Evolutionary conservation across 2,113 vertebrate species (phyloP).

Genomic region (Boleophthalmus pectinirostris): DNA sequence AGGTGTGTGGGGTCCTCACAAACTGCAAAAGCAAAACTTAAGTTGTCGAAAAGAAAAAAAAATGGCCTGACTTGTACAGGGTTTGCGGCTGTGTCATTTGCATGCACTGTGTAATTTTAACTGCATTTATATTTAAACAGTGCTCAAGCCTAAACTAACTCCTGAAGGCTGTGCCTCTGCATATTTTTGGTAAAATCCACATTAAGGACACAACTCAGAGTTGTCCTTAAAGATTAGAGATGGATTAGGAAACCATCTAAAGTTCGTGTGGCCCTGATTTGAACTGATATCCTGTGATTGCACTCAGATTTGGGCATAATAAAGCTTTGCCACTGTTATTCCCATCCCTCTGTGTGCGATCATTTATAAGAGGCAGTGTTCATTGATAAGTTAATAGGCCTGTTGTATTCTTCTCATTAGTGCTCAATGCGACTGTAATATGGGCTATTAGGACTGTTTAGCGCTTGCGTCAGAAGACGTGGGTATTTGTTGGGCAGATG

Average conservation of each 20-base stretch:
- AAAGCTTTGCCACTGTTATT: conserved; percentile 56
- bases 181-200: conserved; percentile 33
- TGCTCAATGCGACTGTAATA: conserved; percentile 56
- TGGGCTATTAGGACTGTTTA: conserved; percentile 61
- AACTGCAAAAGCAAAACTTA: background rate
- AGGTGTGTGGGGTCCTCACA: background rate
- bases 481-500: conserved; percentile 86
- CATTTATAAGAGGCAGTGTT: conserved; percentile 42
- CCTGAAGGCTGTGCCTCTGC: conserved; percentile 10
- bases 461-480: conserved; percentile 55
- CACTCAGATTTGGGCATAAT: conserved; percentile 53
- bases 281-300: conserved; percentile 60
- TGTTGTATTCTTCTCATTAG: conserved; percentile 47
- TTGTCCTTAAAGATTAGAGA: conserved; percentile 51
- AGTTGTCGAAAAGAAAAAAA: background rate
- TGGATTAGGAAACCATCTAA: conserved; percentile 64
- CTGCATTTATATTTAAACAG: conserved; percentile 28
- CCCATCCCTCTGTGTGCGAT: conserved; percentile 39
- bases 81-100: background rate
- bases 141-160: conserved; percentile 13
- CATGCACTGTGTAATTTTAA: conserved; percentile 23
- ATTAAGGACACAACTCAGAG: conserved; percentile 54
- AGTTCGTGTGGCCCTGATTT: conserved; percentile 69
- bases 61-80: background rate
- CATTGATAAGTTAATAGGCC: conserved; percentile 50